Percentiles rank a stretch among this genome's conserved stretches.
These are phyloP conservation scores for Ormia ochracea DNA, from an alignment of 2,888 invertebrate genomes.

Conservation along the genomic window DNA sequence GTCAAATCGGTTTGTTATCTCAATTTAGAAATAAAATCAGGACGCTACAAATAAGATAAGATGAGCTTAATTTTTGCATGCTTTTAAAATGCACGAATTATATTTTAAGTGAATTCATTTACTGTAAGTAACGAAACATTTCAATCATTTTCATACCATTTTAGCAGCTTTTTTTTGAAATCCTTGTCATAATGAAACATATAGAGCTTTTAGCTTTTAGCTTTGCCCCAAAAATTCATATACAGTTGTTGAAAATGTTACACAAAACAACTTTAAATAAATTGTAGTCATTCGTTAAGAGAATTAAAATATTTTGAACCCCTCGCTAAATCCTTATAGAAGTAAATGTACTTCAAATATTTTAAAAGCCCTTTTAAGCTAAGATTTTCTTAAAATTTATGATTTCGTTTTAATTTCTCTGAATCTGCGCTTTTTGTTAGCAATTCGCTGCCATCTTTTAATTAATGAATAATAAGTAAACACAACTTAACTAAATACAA, in stretches of 20 bases:
- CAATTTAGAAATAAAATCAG: too few species aligned
- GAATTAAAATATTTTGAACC: neutral
- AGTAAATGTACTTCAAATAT: neutral
- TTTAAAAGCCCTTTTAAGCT: neutral
- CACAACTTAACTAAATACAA: neutral
- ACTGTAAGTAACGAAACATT: neutral
- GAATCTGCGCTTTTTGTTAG: conserved; percentile 40
- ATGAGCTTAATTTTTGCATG: too few species aligned
- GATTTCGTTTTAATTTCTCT: conserved; percentile 14
- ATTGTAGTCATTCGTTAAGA: neutral
- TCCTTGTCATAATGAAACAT: neutral
- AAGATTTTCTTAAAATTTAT: conserved; percentile 4
- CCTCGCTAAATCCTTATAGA: neutral
- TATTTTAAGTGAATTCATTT: too few species aligned
- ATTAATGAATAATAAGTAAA: neutral
- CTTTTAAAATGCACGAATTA: too few species aligned
- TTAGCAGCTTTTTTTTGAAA: neutral
- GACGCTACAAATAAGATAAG: too few species aligned
- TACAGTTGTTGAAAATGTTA: neutral
- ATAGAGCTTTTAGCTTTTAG: conserved; percentile 17
- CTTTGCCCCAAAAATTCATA: neutral
- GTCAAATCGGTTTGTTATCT: too few species aligned
- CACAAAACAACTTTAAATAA: neutral
- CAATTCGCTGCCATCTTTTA: conserved; percentile 18
- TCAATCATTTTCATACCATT: neutral